phyloP scores from a whole-genome alignment of 1,140 invertebrate genomes.

The Drosophila bifasciata region DNA sequence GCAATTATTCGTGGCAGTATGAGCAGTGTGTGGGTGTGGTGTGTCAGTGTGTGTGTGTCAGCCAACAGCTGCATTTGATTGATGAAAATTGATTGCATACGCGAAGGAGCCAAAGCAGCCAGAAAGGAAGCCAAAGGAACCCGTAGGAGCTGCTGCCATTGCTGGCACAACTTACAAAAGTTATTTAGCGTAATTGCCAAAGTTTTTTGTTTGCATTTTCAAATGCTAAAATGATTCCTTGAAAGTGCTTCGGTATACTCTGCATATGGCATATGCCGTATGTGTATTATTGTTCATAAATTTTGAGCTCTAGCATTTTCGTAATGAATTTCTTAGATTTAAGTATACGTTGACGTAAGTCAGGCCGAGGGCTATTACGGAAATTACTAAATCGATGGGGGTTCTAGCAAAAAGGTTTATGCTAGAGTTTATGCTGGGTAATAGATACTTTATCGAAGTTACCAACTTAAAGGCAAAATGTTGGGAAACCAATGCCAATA shows the following conservation, averaged over 20 bases:
- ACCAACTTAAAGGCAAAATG: too few species aligned
- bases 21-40: background rate
- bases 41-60: constrained; percentile 14
- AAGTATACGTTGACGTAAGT: constrained; percentile 25
- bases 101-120: constrained; percentile 21
- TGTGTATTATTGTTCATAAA: constrained; percentile 32
- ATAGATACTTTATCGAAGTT: too few species aligned
- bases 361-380: background rate
- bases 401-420: too few species aligned
- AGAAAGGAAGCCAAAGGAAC: too few species aligned
- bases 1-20: constrained; percentile 15
- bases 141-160: too few species aligned
- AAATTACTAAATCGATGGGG: constrained; percentile 7
- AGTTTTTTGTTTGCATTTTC: constrained; percentile 68
- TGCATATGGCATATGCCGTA: constrained; percentile 38
- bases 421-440: too few species aligned
- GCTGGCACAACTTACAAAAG: constrained; percentile 50
- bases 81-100: constrained; percentile 69
- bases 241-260: constrained; percentile 23
- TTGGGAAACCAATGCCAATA: too few species aligned
- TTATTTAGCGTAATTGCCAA: constrained; percentile 55
- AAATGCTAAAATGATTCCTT: constrained; percentile 55
- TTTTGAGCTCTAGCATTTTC: constrained; percentile 4
- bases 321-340: constrained; percentile 22
- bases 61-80: constrained; percentile 44